Evolutionary conservation across 2,888 invertebrate species (phyloP), one percentile per base, ranked within the genome.

Genomic region (Metalampra italica): DNA sequence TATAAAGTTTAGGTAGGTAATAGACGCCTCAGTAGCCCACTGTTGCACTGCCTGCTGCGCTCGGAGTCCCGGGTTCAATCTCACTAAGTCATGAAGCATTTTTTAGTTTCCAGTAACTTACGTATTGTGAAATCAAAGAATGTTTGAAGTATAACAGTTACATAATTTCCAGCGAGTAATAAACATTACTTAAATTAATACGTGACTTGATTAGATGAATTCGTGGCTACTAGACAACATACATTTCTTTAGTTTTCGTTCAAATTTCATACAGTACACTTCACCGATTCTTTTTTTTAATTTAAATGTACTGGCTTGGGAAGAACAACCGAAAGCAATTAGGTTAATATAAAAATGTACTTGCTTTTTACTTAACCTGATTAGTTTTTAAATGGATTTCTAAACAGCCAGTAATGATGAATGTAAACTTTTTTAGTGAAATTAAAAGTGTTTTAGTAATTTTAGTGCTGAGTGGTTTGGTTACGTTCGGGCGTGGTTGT

Each of bases 161-260:
- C 3, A 1, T 41, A 41, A 29, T 41, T 41, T 29, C 41, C 9
- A 9, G 22, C 9, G 29, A 41, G 14, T 39, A 39, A 9, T 9
- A 44, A 34, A 29, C 29, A 9, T 49, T 49, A 49, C 45, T 9
- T 50, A 50, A 50, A 29, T 30, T 46, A 47, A 52, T 14, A 84
- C 83, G 85, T 84, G 84, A 75, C 65, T 54, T 59, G 75, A 79
- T 82, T 68, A 76, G 60, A 68, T 62, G 52, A 44, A 50, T 46
- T 13, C 37, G 47, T 49, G 54, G 54, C 48, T 52, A 52, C 51
- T 56, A 34, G 38, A 13, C 45, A 29, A 41, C 22, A 22, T n/a
- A 32, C 34, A 29, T 9, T 38, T 42, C 9, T 4, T 45, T n/a
- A 49, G 45, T 49, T 46, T 43, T 11, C 4, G 14, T 43, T 42